phyloP scores from a whole-genome alignment of 2,888 invertebrate species.

The Perdita meconis region DNA sequence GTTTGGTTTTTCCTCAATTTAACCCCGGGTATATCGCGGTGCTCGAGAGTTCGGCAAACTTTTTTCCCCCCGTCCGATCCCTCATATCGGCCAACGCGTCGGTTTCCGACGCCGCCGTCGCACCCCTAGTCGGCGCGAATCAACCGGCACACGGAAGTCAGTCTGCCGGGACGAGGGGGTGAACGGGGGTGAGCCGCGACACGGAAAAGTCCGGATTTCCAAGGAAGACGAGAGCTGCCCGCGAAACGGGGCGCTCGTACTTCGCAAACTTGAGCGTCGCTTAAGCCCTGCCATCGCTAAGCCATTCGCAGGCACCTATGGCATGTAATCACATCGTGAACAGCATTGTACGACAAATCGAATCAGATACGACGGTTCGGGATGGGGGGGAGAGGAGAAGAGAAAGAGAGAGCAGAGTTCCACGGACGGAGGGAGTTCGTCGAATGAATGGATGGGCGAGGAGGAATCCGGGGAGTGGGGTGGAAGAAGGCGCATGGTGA shows the following conservation, averaged over 20 bases:
- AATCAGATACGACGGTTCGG: slow-evolving; percentile 65
- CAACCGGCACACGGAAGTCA: slow-evolving; percentile 21
- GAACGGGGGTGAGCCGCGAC: slow-evolving; percentile 10
- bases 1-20: slow-evolving; percentile 41
- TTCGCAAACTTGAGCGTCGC: slow-evolving; percentile 63
- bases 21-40: slow-evolving; percentile 12
- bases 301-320: slow-evolving; percentile 59
- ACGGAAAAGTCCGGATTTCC: slow-evolving; percentile 35
- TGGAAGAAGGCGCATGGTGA: slow-evolving; percentile 67
- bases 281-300: slow-evolving; percentile 56
- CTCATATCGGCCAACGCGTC: neutral
- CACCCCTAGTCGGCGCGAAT: slow-evolving; percentile 19
- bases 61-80: slow-evolving; percentile 4
- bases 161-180: slow-evolving; percentile 7
- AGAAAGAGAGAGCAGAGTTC: slow-evolving; percentile 37
- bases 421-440: slow-evolving; percentile 44
- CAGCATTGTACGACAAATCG: slow-evolving; percentile 76
- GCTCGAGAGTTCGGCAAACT: slow-evolving; percentile 35
- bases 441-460: slow-evolving; percentile 47
- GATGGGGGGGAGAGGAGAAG: slow-evolving; percentile 25
- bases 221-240: slow-evolving; percentile 6
- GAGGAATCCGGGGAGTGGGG: slow-evolving; percentile 54
- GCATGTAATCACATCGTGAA: slow-evolving; percentile 72
- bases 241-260: slow-evolving; percentile 41
- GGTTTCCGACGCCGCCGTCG: no score